These are phyloP conservation scores for Macaca nemestrina DNA, from an alignment of 2,113 vertebrate species.

Conservation along the genomic window DNA sequence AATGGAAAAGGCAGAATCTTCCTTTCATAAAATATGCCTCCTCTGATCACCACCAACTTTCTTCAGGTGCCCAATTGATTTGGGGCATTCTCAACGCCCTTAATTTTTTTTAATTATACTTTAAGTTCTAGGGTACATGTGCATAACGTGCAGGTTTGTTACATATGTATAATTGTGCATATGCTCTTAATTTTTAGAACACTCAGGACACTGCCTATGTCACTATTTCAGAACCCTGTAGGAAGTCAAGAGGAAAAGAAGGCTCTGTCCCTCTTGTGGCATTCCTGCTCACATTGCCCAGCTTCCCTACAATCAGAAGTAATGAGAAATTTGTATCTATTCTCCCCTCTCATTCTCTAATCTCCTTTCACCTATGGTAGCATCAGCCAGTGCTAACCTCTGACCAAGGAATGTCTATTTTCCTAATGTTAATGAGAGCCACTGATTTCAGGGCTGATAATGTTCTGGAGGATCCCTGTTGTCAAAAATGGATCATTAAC, in stretches of 20 bases:
- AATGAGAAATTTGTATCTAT: background rate
- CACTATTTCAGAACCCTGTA: background rate
- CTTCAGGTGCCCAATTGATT: background rate
- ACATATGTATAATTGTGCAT: too few species aligned
- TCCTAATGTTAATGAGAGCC: background rate
- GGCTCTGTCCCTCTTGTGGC: background rate
- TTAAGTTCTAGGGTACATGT: too few species aligned
- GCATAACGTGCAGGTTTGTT: too few species aligned
- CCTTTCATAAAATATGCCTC: background rate
- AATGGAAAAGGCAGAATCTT: background rate
- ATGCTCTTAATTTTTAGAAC: background rate
- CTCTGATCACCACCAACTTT: background rate
- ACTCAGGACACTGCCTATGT: background rate
- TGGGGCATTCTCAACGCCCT: background rate
- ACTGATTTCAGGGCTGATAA: background rate
- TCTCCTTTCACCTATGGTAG: background rate
- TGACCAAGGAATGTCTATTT: background rate
- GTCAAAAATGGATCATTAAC: background rate
- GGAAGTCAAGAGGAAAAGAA: background rate
- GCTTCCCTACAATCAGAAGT: background rate
- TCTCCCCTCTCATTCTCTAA: conserved; percentile 1
- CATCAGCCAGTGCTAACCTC: background rate
- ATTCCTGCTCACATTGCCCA: background rate
- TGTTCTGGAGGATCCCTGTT: background rate
- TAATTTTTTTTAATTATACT: background rate